Conservation (phyloP, 2,113 vertebrate genomes). For the Furnarius figulus region DNA sequence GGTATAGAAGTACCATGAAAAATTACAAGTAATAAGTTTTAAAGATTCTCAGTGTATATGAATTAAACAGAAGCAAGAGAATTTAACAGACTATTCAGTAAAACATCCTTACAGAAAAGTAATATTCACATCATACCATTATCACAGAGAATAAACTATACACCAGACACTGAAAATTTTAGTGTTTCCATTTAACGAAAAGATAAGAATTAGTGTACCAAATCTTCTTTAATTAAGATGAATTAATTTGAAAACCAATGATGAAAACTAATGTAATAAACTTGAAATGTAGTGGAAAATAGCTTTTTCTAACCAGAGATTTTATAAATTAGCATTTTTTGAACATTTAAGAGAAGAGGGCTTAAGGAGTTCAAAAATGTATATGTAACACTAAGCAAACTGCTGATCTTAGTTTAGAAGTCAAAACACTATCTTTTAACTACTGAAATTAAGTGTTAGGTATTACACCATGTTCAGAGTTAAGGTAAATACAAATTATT, state of each 20-base stretch:
- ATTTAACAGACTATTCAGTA: background rate
- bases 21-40: background rate
- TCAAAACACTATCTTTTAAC: background rate
- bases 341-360: background rate
- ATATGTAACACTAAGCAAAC: background rate
- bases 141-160: background rate
- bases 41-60: background rate
- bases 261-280: background rate
- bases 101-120: background rate
- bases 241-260: slow-evolving; percentile 16
- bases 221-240: slow-evolving; percentile 14
- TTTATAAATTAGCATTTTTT: background rate
- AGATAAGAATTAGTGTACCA: slow-evolving; percentile 18
- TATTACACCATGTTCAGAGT: background rate
- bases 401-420: background rate
- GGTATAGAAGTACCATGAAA: background rate
- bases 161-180: background rate
- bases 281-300: background rate
- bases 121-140: background rate
- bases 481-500: background rate
- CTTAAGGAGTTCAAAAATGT: background rate
- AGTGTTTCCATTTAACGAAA: background rate
- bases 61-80: background rate
- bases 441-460: background rate
- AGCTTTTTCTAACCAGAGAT: background rate